These are phyloP conservation scores for Myrmecobius fasciatus DNA, from an alignment of 2,113 vertebrate species.

Conservation along the genomic window DNA sequence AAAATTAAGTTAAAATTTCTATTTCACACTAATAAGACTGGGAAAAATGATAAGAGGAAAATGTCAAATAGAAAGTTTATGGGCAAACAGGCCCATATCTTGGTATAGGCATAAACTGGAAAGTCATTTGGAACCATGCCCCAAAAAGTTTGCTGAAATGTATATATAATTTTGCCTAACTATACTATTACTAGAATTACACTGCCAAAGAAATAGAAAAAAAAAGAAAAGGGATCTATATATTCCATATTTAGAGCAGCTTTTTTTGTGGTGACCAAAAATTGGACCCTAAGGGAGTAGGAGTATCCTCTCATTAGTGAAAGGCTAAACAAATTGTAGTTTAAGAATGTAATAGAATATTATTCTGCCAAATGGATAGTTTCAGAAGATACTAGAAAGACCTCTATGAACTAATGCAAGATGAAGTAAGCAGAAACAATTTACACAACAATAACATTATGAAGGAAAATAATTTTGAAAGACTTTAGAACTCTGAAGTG, in stretches of 20 bases:
- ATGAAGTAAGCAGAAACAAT: no score
- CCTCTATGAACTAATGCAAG: no score
- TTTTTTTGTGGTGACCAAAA: not conserved
- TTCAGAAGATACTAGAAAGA: no score
- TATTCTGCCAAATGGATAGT: not conserved
- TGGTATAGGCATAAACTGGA: not conserved
- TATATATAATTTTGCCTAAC: not conserved
- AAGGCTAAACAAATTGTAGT: not conserved
- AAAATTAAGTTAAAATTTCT: not conserved
- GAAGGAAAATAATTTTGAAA: not conserved
- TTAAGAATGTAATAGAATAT: not conserved
- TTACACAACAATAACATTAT: not conserved
- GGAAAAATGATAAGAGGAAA: not conserved
- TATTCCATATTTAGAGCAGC: not conserved
- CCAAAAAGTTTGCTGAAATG: not conserved
- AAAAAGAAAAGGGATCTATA: not conserved
- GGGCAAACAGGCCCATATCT: not conserved
- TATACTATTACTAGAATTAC: not conserved
- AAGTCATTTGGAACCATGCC: not conserved
- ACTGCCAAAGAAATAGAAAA: not conserved
- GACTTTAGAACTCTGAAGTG: not conserved
- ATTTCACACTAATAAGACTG: not conserved
- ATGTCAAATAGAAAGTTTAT: not conserved
- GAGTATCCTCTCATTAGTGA: not conserved
- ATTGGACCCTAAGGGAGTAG: not conserved